phyloP scores from a whole-genome alignment of 2,113 vertebrate species.

The Okapia johnstoni region DNA sequence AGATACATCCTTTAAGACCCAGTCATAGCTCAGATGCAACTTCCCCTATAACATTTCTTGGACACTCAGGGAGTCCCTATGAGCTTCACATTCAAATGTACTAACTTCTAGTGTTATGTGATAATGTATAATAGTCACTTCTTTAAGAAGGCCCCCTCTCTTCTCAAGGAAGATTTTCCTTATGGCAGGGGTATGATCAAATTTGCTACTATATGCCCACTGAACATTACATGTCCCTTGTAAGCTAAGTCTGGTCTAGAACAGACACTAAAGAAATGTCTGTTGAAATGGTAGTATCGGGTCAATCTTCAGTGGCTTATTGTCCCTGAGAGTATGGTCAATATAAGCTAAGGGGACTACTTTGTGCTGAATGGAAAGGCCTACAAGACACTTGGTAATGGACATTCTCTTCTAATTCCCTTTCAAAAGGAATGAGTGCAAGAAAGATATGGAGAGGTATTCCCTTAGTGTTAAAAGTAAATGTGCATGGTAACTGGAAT shows the following conservation, averaged over 20 bases:
- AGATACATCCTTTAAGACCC: neutral
- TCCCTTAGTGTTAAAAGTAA: slow-evolving; percentile 6
- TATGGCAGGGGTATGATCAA: neutral
- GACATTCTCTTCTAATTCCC: neutral
- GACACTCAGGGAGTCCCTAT: neutral
- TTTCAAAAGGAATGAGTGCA: neutral
- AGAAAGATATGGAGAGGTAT: neutral
- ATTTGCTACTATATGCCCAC: neutral
- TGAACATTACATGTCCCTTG: neutral
- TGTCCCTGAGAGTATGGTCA: neutral
- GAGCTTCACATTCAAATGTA: neutral
- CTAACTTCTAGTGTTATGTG: neutral
- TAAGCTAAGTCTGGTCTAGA: neutral
- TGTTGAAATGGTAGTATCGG: neutral
- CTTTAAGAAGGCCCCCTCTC: neutral
- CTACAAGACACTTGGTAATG: neutral
- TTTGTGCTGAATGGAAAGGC: neutral
- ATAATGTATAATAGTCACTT: neutral
- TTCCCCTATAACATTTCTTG: neutral
- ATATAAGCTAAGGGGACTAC: neutral
- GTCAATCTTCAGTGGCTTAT: neutral
- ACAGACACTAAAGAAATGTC: neutral
- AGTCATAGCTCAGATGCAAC: neutral
- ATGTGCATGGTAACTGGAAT: neutral
- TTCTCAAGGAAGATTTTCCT: neutral